These are phyloP conservation scores for Pyrrhosoma nymphula DNA, from an alignment of 2,888 invertebrate species.

Conservation along the genomic window DNA sequence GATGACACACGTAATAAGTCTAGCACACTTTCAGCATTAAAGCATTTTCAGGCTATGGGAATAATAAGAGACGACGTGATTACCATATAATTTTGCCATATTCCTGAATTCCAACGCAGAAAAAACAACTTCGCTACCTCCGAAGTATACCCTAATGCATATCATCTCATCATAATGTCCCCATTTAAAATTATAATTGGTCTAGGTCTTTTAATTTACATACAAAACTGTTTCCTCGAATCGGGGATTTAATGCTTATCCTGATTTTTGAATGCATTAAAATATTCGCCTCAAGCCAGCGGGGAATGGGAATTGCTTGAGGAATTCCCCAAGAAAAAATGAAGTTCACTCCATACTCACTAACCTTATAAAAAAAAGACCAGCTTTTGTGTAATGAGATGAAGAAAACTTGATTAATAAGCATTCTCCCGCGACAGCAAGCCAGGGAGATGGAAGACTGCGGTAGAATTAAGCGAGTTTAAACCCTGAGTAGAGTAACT, in stretches of 20 bases:
- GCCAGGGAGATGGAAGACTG: not conserved
- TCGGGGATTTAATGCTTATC: not conserved
- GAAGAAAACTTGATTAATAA: not conserved
- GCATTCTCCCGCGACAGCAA: not conserved
- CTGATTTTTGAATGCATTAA: not conserved
- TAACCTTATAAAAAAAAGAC: not conserved
- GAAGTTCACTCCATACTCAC: not conserved
- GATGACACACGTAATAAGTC: too few species aligned
- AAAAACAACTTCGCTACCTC: not conserved
- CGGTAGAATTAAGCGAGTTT: not conserved
- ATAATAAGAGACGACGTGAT: too few species aligned
- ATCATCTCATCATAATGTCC: not conserved
- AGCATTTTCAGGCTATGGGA: too few species aligned
- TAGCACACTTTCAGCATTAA: too few species aligned
- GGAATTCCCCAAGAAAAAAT: not conserved
- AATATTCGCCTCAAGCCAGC: not conserved
- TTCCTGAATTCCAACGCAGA: not conserved
- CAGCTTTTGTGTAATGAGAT: not conserved
- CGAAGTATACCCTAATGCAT: not conserved
- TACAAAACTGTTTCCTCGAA: not conserved
- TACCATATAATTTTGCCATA: not conserved
- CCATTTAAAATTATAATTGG: slow-evolving; percentile 36
- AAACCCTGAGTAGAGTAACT: slow-evolving; percentile 39
- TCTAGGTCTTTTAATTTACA: not conserved
- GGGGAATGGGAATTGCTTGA: not conserved